Conservation (phyloP, 2,797 vertebrate genomes). For the Oreochromis grahami region DNA sequence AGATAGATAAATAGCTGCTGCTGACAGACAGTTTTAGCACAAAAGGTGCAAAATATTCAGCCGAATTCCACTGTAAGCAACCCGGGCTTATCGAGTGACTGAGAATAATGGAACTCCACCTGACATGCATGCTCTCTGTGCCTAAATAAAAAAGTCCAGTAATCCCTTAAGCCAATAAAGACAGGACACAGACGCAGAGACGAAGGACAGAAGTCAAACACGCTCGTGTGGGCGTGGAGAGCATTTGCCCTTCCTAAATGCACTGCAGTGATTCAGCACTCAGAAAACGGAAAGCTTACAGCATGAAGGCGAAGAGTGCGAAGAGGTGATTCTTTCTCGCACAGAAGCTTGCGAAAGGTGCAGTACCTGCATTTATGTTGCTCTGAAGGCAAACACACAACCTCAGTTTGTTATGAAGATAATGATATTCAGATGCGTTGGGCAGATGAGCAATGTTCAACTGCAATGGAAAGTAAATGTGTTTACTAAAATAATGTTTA, state of each 20-base stretch:
- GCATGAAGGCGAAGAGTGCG: not conserved
- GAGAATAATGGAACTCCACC: slow-evolving; percentile 22
- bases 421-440: not conserved
- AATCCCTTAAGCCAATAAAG: slow-evolving; percentile 75
- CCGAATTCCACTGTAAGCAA: slow-evolving; percentile 26
- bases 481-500: not conserved
- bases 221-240: not conserved
- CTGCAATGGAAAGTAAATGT: not conserved
- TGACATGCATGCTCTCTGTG: slow-evolving; percentile 32
- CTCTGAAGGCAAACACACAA: not conserved
- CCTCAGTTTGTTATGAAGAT: not conserved
- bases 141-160: slow-evolving; percentile 49
- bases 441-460: not conserved
- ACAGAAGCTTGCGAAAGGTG: not conserved
- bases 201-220: slow-evolving; percentile 45
- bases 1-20: not conserved
- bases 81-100: not conserved
- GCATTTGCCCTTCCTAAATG: slow-evolving; percentile 1
- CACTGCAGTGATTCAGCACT: slow-evolving; percentile 31
- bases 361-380: not conserved
- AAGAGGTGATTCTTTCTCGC: not conserved
- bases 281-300: not conserved
- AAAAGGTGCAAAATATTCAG: slow-evolving; percentile 20
- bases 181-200: slow-evolving; percentile 33
- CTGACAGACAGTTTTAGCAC: slow-evolving; percentile 11